A percentile compares a stretch with the other conserved stretches of the same genome.
These are phyloP conservation scores for Tachypleus tridentatus DNA, from an alignment of 1,140 invertebrate species.

Conservation along the genomic window DNA sequence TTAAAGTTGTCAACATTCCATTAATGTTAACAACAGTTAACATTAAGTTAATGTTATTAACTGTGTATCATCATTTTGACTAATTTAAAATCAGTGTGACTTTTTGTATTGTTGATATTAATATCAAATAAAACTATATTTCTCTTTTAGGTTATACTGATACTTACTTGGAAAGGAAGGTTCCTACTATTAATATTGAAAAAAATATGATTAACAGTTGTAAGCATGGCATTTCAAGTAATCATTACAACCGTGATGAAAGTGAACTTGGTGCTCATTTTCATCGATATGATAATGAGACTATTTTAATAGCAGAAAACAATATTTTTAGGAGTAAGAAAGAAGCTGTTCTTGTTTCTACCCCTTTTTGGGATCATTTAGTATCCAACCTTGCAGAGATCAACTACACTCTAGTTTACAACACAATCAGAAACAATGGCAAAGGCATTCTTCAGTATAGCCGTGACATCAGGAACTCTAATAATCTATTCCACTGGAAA, in stretches of 20 bases:
- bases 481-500: constrained; percentile 84
- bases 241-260: constrained; percentile 68
- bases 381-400: constrained; percentile 36
- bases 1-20: no score
- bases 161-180: no score
- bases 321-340: constrained; percentile 31
- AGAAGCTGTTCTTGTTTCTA: constrained; percentile 66
- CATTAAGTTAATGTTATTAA: no score
- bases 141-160: no score
- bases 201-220: constrained; percentile 55
- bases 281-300: constrained; percentile 73
- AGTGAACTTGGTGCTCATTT: constrained; percentile 65
- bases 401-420: constrained; percentile 65
- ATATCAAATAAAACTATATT: no score
- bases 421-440: constrained; percentile 68
- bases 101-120: no score
- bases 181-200: constrained; percentile 23
- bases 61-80: no score
- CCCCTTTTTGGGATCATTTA: constrained; percentile 59
- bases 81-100: no score
- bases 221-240: constrained; percentile 60
- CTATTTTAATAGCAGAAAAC: constrained; percentile 43
- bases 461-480: constrained; percentile 70
- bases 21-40: no score
- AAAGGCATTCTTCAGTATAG: constrained; percentile 70